Percentiles rank a stretch among this genome's conserved stretches.
Evolutionary conservation across 2,797 vertebrate species (phyloP).

Genomic region (Pseudomugil gertrudae): DNA sequence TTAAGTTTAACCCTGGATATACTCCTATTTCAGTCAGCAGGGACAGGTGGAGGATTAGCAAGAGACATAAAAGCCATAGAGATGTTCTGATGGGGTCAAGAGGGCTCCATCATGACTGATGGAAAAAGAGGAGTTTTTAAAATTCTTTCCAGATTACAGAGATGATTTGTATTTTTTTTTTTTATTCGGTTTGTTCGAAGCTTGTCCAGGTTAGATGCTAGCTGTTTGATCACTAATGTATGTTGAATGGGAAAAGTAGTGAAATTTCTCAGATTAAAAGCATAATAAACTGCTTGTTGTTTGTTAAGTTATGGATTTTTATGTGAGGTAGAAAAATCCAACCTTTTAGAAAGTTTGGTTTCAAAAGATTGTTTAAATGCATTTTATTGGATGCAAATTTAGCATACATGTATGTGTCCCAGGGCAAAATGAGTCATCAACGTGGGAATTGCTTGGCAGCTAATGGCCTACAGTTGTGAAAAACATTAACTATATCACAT

Average conservation of each 20-base stretch:
- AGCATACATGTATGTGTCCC: not conserved
- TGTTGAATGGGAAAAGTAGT: not conserved
- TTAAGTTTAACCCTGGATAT: slow-evolving; percentile 41
- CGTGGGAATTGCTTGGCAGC: not conserved
- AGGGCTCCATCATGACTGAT: slow-evolving; percentile 5
- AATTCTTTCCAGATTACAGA: not conserved
- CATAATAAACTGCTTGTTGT: not conserved
- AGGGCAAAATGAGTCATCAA: not conserved
- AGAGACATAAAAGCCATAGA: slow-evolving; percentile 9
- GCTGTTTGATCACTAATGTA: not conserved
- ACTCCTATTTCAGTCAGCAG: slow-evolving; percentile 15
- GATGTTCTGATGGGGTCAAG: slow-evolving; percentile 31
- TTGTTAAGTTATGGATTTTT: not conserved
- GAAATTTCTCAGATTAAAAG: not conserved
- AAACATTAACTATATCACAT: not conserved
- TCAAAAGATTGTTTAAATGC: not conserved
- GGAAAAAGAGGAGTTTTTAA: not conserved
- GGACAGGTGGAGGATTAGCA: slow-evolving; percentile 8
- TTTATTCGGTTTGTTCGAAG: not conserved
- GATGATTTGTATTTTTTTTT: not conserved
- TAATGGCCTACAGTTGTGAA: not conserved
- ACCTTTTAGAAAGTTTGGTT: not conserved
- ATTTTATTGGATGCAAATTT: not conserved
- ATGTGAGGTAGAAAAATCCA: not conserved
- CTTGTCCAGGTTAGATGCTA: not conserved